Percentiles rank a stretch among this genome's conserved stretches.
Evolutionary conservation across 2,113 vertebrate species (phyloP).

Genomic region (Muntiacus muntjak): DNA sequence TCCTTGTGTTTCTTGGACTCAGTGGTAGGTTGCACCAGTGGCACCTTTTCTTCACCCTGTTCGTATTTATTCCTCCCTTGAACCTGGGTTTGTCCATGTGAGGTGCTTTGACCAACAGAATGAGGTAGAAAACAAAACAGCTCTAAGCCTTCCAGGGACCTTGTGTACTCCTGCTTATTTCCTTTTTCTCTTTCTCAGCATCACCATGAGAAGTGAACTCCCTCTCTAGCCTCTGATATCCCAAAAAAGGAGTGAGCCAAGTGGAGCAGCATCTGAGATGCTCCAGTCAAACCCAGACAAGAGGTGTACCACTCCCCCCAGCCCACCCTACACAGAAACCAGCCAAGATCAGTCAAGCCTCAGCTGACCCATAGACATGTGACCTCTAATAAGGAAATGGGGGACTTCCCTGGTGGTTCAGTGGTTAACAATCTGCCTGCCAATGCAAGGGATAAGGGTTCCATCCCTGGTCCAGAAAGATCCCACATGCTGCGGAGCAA

Average conservation of each 20-base stretch:
- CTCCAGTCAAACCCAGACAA: neutral
- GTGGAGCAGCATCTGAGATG: neutral
- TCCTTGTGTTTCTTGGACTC: neutral
- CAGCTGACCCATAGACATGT: neutral
- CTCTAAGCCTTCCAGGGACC: neutral
- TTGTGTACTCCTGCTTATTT: neutral
- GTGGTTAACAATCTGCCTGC: neutral
- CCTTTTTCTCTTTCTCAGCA: neutral
- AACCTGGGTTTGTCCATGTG: neutral
- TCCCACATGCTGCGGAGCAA: neutral
- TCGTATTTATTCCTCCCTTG: neutral
- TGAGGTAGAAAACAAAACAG: neutral
- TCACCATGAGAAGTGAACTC: neutral
- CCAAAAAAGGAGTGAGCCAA: neutral
- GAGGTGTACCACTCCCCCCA: neutral
- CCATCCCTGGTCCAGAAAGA: neutral
- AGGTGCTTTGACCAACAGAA: neutral
- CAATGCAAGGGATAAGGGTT: neutral
- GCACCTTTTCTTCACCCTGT: neutral
- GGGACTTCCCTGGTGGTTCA: neutral
- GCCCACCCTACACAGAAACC: neutral
- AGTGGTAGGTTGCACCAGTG: neutral
- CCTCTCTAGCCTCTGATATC: neutral
- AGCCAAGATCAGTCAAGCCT: neutral
- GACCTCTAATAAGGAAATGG: neutral